Evolutionary conservation across 2,797 vertebrate genomes (phyloP), one percentile per base, ranked within the genome.

Genomic region (Hylomyscus alleni): DNA sequence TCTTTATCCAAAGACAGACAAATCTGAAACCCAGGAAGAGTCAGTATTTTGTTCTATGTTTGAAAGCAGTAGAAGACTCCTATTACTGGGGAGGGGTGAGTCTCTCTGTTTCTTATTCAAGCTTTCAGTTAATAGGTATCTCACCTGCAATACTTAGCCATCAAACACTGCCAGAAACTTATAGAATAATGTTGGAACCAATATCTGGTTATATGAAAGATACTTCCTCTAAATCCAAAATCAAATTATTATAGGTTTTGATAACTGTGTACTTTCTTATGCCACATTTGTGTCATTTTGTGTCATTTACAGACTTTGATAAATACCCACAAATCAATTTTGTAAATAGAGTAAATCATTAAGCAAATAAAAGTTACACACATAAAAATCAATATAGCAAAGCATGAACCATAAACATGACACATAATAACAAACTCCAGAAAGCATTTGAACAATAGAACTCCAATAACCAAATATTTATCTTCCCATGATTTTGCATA

Each of bases 291-390:
- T 93, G 65, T 81, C 80, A 50, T 17, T 17, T 60, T 17, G 8
- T 93, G 65, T 81, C 80, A 50, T 34, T 4, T 52, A 85, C 20
- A 82, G 31, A 50, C 1, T 84, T 31, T 4, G 44, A 20, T 60
- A 65, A 92, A 88, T 31, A 29, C 89, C 4, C 11, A 72, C 31
- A 87, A 87, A 81, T 90, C 40, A 72, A 93, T 77, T 89, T 86
- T 69, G 14, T 54, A 65, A 73, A 62, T 82, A 83, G 1, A 87
- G 85, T 86, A 83, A 60, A 56, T 83, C 6, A 29, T 44, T 50
- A 72, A 13, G 44, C 54, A 62, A 94, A 72, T 2, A 82, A 31
- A 95, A 24, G 14, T 20, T 54, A 17, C 17, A 73, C 17, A 26
- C 11, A 90, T 0, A 20, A 15, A 15, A 40, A 94, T 56, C n/a